Evolutionary conservation across 2,113 vertebrate species (phyloP), one percentile per base, ranked within the genome.

Genomic region (Willisornis vidua): DNA sequence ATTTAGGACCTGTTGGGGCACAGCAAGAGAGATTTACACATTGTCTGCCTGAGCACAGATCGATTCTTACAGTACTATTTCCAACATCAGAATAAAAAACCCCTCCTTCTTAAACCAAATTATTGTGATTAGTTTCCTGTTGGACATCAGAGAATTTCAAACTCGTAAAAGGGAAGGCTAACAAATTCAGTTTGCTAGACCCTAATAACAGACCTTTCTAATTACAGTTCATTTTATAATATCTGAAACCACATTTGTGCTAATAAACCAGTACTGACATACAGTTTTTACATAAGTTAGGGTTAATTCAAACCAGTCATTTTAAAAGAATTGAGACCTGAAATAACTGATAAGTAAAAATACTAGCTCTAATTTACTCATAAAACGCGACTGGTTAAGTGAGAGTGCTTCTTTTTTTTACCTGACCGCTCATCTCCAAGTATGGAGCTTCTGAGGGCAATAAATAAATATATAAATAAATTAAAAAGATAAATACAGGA

Each of bases 1-100:
- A 95, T 99, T 99, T 83, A 99, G 97, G 24, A 99, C 99, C 99
- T 99, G 93, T 57, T 14, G 78, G 67, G 55, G 84, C 83, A 78
- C 68, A 62, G 61, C 20, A 28, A 31, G 2, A 70, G 45, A 89
- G 29, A 76, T 70, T 83, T 76, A 92, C 46, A 58, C 28, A 58
- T 49, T 41, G 52, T 5, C 57, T 72, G 58, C 8, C 15, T 54
- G 24, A 82, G 49, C n/a, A 93, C 24, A 83, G 41, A 73, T 49
- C 43, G 62, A 3, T 58, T 76, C 67, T 73, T 48, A 70, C 12
- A 41, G 26, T 14, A 26, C 7, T n/a, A n/a, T 57, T 78, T 68
- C 54, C 55, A 79, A 61, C 26, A 45, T 7, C 20, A 57, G 28
- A 61, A 6, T 1, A 12, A 14, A 66, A 57, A 31, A 35, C 17